phyloP scores from a whole-genome alignment of 1,140 invertebrate genomes.

The Lerema accius region DNA sequence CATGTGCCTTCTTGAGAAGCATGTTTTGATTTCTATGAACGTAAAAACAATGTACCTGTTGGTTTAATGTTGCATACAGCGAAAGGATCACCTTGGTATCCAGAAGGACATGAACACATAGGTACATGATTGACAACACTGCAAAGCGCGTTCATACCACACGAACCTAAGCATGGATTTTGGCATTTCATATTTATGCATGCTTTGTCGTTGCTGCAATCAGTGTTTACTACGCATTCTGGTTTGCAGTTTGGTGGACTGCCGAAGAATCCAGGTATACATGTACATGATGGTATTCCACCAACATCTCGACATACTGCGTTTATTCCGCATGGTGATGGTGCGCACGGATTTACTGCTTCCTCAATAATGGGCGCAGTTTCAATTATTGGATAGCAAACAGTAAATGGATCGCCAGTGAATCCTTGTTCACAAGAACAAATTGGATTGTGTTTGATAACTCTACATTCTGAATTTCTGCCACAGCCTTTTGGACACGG shows the following conservation, averaged over 20 bases:
- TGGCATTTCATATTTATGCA: conserved; percentile 93
- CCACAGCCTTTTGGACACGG: conserved; percentile 87
- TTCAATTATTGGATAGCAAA: conserved; percentile 80
- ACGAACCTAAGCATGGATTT: conserved; percentile 93
- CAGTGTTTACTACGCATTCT: conserved; percentile 90
- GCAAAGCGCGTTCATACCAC: conserved; percentile 91
- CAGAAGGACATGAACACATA: conserved; percentile 88
- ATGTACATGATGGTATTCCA: conserved; percentile 89
- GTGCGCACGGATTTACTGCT: conserved; percentile 86
- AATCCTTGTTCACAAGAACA: conserved; percentile 88
- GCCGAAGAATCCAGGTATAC: conserved; percentile 87
- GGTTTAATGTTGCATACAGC: conserved; percentile 78
- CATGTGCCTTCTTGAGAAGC: neutral
- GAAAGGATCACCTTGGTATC: conserved; percentile 91
- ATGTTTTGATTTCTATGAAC: neutral
- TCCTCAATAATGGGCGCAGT: conserved; percentile 42
- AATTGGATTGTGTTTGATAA: conserved; percentile 89
- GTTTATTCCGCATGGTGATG: conserved; percentile 92
- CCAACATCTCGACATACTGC: conserved; percentile 91
- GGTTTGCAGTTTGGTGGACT: conserved; percentile 89
- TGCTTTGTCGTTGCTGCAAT: conserved; percentile 90
- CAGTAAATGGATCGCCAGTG: conserved; percentile 88
- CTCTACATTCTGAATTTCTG: conserved; percentile 83
- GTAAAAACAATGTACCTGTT: conserved; percentile 73
- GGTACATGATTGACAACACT: conserved; percentile 91